Evolutionary conservation across 2,888 invertebrate genomes (phyloP).

Genomic region (Lypha dubia): DNA sequence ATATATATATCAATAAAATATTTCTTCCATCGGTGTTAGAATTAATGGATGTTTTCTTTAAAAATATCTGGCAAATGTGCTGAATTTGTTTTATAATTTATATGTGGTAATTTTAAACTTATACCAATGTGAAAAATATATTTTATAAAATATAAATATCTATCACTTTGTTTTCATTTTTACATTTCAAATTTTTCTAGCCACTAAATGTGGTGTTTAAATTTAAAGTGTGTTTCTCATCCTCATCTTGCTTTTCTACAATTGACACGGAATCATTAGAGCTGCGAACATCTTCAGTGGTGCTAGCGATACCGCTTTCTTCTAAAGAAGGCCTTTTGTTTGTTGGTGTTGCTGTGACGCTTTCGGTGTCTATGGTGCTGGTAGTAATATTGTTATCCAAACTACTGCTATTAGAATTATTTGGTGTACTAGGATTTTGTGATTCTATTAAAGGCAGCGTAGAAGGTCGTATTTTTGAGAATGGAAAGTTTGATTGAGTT

Average conservation of each 20-base stretch:
- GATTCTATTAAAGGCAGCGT: slow-evolving; percentile 79
- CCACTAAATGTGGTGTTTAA: slow-evolving; percentile 52
- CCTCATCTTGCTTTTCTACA: slow-evolving; percentile 74
- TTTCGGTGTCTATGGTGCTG: slow-evolving; percentile 65
- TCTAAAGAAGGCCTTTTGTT: slow-evolving; percentile 56
- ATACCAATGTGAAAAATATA: slow-evolving; percentile 57
- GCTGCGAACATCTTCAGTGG: slow-evolving; percentile 47
- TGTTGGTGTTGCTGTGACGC: slow-evolving; percentile 55
- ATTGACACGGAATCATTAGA: slow-evolving; percentile 67
- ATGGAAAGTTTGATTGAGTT: slow-evolving; percentile 83
- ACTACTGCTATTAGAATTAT: slow-evolving; percentile 52
- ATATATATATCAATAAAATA: neutral
- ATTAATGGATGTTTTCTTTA: slow-evolving; percentile 7
- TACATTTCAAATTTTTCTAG: slow-evolving; percentile 33
- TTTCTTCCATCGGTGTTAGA: slow-evolving; percentile 24
- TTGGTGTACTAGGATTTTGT: slow-evolving; percentile 71
- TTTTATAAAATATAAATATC: slow-evolving; percentile 55
- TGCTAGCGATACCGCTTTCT: slow-evolving; percentile 60
- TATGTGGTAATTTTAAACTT: slow-evolving; percentile 60
- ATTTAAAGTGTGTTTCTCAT: slow-evolving; percentile 71
- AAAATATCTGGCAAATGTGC: slow-evolving; percentile 29
- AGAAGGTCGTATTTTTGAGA: slow-evolving; percentile 81
- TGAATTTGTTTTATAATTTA: slow-evolving; percentile 19
- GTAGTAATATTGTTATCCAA: slow-evolving; percentile 15
- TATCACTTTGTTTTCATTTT: slow-evolving; percentile 26